Percentiles rank a stretch among this genome's conserved stretches.
Conservation (phyloP, 35 echinoderm and acorn worm genomes). For the Hemicentrotus pulcherrimus region DNA sequence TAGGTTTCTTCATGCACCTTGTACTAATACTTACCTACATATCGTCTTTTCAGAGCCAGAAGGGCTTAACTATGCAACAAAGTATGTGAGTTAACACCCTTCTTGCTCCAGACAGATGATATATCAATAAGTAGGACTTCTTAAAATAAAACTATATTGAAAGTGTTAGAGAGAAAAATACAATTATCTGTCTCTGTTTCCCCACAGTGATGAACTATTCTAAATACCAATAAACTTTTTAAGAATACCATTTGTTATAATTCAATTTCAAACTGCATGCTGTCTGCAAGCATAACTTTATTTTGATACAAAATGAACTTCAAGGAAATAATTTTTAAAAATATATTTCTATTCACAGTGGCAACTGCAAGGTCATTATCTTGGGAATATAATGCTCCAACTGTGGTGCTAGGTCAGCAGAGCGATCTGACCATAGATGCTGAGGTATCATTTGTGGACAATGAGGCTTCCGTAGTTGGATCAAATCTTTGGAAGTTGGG, state of each 20-base stretch:
- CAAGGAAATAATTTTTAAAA: not conserved
- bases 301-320: too few relatives aligned
- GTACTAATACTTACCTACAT: not conserved
- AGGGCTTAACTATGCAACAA: too few relatives aligned
- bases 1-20: conserved; percentile 48
- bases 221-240: not conserved
- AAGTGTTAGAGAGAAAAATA: too few relatives aligned
- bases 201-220: not conserved
- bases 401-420: conserved; percentile 67
- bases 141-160: too few relatives aligned
- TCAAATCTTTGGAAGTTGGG: conserved; percentile 69
- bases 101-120: too few relatives aligned
- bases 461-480: conserved; percentile 53
- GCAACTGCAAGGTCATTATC: conserved; percentile 66
- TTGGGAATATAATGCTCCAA: conserved; percentile 57
- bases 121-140: too few relatives aligned
- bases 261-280: not conserved
- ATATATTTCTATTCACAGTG: conserved; percentile 40
- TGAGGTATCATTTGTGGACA: conserved; percentile 62
- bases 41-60: too few relatives aligned
- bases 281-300: not conserved
- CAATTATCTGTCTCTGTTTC: too few relatives aligned
- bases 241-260: not conserved
- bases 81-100: too few relatives aligned
- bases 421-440: conserved; percentile 65